These are phyloP conservation scores for Acanthochromis polyacanthus DNA, from an alignment of 2,113 vertebrate genomes.

Conservation along the genomic window DNA sequence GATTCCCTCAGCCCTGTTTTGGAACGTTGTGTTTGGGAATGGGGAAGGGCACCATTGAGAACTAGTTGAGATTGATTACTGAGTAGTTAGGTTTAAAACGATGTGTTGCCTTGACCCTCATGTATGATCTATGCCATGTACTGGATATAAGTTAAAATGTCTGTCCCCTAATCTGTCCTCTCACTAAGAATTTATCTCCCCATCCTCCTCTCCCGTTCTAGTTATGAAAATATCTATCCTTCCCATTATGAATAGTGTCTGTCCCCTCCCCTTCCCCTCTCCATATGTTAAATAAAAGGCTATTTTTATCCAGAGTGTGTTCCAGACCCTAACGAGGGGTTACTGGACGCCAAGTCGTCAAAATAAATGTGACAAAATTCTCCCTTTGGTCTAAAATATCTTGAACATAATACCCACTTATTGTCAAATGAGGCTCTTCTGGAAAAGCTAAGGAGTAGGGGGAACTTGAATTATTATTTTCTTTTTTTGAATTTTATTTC, in stretches of 20 bases:
- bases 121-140: conserved; percentile 81
- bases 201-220: conserved; percentile 40
- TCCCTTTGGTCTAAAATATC: conserved; percentile 23
- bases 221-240: conserved; percentile 72
- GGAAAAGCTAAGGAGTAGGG: conserved; percentile 34
- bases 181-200: conserved; percentile 55
- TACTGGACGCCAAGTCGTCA: conserved; percentile 30
- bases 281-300: conserved; percentile 55
- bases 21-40: conserved; percentile 57
- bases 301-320: conserved; percentile 63
- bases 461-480: conserved; percentile 5
- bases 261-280: conserved; percentile 20
- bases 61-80: conserved; percentile 77
- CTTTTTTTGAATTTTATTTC: neutral
- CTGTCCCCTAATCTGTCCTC: conserved; percentile 69
- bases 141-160: conserved; percentile 78
- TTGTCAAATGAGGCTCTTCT: conserved; percentile 23
- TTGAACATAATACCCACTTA: conserved; percentile 29
- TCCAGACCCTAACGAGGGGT: conserved; percentile 10
- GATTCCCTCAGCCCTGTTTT: conserved; percentile 36
- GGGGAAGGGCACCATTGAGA: conserved; percentile 57
- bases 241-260: conserved; percentile 70
- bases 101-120: conserved; percentile 81
- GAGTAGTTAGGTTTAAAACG: conserved; percentile 79
- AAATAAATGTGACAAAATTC: conserved; percentile 35